Evolutionary conservation across 2,888 invertebrate genomes (phyloP).

Genomic region (Drosophila seclusa): DNA sequence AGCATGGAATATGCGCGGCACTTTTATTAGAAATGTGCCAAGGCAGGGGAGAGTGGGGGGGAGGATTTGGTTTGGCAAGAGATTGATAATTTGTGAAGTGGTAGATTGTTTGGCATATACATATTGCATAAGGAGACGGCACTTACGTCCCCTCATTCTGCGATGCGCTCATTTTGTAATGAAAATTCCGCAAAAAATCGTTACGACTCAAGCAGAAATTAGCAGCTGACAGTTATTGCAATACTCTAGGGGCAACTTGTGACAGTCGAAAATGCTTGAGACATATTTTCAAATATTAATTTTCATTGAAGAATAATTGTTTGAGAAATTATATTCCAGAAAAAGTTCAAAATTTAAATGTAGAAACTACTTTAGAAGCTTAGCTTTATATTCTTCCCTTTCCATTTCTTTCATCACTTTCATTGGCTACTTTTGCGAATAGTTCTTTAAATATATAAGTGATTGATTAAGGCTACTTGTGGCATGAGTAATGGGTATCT

Average conservation of each 20-base stretch:
- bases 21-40: conserved; percentile 70
- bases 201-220: conserved; percentile 14
- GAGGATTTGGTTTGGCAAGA: conserved; percentile 8
- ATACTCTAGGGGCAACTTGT: conserved; percentile 1
- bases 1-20: conserved; percentile 70
- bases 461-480: background rate
- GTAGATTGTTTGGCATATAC: conserved; percentile 18
- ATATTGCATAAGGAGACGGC: conserved; percentile 28
- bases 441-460: background rate
- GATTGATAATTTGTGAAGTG: conserved; percentile 25
- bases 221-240: conserved; percentile 1
- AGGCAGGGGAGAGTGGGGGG: background rate
- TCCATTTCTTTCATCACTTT: background rate
- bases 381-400: background rate
- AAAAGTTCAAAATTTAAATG: background rate
- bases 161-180: conserved; percentile 41
- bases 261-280: background rate
- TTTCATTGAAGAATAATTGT: background rate
- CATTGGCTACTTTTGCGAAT: background rate
- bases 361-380: background rate
- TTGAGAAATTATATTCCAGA: background rate
- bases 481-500: background rate
- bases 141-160: conserved; percentile 18
- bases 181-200: conserved; percentile 61
- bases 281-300: background rate